Conservation (phyloP, 2,113 vertebrate genomes). For the Lasiurus cinereus region DNA sequence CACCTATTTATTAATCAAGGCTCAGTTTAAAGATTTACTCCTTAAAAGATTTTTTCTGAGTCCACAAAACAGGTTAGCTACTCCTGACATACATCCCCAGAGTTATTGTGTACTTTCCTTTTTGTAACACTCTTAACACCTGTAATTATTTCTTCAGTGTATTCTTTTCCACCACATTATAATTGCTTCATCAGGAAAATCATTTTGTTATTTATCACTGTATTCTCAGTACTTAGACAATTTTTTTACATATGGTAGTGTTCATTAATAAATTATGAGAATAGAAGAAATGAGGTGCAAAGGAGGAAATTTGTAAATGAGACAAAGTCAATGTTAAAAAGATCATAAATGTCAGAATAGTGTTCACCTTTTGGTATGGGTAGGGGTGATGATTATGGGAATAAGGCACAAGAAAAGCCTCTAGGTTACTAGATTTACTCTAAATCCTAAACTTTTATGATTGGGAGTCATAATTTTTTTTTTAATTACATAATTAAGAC, state of each 20-base stretch:
- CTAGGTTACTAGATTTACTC: neutral
- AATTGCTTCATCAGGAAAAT: neutral
- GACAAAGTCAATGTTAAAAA: neutral
- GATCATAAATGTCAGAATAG: neutral
- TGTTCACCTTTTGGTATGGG: neutral
- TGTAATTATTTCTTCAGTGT: constrained; percentile 1
- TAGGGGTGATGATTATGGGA: neutral
- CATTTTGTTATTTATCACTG: constrained; percentile 32
- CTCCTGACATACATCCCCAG: neutral
- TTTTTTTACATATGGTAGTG: neutral
- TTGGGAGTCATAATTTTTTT: neutral
- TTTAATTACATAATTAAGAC: constrained; percentile 14
- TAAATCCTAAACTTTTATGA: neutral
- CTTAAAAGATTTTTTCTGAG: neutral
- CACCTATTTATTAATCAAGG: neutral
- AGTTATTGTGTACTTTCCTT: neutral
- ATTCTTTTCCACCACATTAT: constrained; percentile 17
- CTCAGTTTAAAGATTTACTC: neutral
- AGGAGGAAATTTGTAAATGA: neutral
- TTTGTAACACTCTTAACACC: neutral
- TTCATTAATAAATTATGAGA: constrained; percentile 25
- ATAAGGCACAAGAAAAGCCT: neutral
- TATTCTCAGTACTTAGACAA: neutral
- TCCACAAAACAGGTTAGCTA: neutral
- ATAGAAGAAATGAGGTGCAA: neutral